A percentile compares a stretch with the other conserved stretches of the same genome.
These are phyloP conservation scores for Ligdia adustata DNA, from an alignment of 2,888 invertebrate genomes.

Conservation along the genomic window DNA sequence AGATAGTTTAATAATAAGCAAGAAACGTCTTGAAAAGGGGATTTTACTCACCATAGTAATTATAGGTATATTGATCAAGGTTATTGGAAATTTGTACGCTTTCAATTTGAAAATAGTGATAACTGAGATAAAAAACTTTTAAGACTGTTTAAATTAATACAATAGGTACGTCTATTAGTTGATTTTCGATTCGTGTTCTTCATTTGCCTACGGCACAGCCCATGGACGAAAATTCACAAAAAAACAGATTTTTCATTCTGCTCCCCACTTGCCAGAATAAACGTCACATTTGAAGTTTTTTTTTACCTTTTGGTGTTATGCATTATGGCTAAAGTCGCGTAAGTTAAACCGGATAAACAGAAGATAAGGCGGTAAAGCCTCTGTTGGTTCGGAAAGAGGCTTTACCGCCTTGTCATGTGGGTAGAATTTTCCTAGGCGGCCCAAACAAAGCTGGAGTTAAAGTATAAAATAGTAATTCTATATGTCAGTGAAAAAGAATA, in stretches of 20 bases:
- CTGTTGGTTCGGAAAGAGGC: too few species aligned
- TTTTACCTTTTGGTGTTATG: too few species aligned
- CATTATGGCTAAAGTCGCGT: too few species aligned
- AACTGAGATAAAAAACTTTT: constrained; percentile 9
- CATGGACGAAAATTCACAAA: background rate
- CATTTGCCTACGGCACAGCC: background rate
- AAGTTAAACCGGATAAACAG: too few species aligned
- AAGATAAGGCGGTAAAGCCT: too few species aligned
- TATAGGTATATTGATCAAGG: constrained; percentile 49
- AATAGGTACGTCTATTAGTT: background rate
- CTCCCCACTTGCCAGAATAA: too few species aligned
- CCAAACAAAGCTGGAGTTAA: too few species aligned
- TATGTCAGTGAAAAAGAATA: too few species aligned
- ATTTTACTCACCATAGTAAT: constrained; percentile 44
- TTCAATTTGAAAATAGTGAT: constrained; percentile 6
- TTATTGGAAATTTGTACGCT: constrained; percentile 37
- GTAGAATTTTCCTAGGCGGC: too few species aligned
- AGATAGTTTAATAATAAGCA: background rate
- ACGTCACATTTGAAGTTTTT: too few species aligned
- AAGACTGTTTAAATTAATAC: background rate
- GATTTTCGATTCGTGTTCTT: background rate
- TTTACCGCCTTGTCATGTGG: too few species aligned
- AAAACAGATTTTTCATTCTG: background rate
- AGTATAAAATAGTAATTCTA: too few species aligned
- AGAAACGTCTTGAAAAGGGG: constrained; percentile 22